phyloP scores from a whole-genome alignment of 1,140 invertebrate genomes.

The Drosophila setifemur region DNA sequence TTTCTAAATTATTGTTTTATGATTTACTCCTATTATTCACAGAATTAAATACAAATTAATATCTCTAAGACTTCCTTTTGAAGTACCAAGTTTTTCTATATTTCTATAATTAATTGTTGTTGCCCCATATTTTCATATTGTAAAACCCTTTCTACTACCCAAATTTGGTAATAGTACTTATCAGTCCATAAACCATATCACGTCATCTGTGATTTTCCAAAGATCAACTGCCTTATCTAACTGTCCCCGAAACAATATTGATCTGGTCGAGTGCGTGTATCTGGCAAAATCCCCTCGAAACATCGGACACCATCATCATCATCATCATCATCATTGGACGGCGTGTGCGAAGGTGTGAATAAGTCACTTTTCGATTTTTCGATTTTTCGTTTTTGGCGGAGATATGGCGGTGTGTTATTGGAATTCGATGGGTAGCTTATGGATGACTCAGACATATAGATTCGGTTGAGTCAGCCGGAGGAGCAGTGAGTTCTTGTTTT shows the following conservation, averaged over 20 bases:
- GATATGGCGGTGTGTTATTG: constrained; percentile 30
- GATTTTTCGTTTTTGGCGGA: constrained; percentile 14
- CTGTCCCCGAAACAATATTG: neutral
- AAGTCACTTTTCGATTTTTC: neutral
- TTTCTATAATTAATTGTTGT: no score
- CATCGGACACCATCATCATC: constrained; percentile 3
- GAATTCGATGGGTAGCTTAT: constrained; percentile 1
- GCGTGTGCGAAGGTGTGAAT: constrained; percentile 20
- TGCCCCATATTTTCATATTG: no score
- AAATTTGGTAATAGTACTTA: neutral
- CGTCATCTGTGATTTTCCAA: neutral
- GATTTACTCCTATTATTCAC: no score
- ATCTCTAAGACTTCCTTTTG: no score
- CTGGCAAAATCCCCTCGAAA: constrained; percentile 9
- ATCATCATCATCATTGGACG: neutral
- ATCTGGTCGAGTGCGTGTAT: neutral
- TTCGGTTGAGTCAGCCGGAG: constrained; percentile 25
- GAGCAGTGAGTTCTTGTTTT: neutral
- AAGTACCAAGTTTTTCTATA: no score
- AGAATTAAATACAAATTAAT: no score
- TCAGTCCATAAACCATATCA: neutral
- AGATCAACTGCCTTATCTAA: neutral
- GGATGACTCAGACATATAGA: neutral
- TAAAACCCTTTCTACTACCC: no score
- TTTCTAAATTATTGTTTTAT: no score